These are phyloP conservation scores for Neodon shergylaensis DNA, from an alignment of 2,113 vertebrate species.

Conservation along the genomic window DNA sequence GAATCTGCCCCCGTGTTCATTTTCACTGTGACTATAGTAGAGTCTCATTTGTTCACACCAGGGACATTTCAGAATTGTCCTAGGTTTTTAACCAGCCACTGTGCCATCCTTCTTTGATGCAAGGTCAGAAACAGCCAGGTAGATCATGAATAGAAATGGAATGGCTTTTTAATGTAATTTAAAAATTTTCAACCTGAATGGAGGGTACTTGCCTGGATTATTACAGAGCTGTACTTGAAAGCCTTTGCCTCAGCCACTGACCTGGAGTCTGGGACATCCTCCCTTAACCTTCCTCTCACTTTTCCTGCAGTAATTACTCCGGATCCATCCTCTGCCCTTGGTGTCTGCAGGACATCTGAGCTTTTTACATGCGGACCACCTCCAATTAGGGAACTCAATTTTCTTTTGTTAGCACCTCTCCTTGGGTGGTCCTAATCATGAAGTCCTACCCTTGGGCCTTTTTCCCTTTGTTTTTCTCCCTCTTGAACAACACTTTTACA, in stretches of 20 bases:
- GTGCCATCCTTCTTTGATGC: neutral
- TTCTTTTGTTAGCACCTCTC: constrained; percentile 56
- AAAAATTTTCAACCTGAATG: neutral
- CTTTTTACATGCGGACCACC: constrained; percentile 7
- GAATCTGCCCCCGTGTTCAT: neutral
- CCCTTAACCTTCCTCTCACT: neutral
- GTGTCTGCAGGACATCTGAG: constrained; percentile 30
- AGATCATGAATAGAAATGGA: neutral
- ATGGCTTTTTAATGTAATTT: constrained; percentile 6
- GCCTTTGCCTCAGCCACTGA: neutral
- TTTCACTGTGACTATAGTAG: neutral
- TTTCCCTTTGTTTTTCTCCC: constrained; percentile 64
- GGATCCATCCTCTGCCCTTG: constrained; percentile 10
- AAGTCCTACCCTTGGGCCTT: constrained; percentile 52
- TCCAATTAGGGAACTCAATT: constrained; percentile 54
- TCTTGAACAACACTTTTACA: constrained; percentile 71
- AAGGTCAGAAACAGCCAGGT: neutral
- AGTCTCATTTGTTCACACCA: neutral
- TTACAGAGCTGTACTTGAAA: constrained; percentile 5
- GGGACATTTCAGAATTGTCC: neutral
- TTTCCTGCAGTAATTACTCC: constrained; percentile 41
- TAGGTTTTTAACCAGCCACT: neutral
- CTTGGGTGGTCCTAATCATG: constrained; percentile 34
- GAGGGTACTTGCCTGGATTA: neutral
- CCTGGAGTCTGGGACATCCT: neutral